Evolutionary conservation across 2,113 vertebrate species (phyloP).

Genomic region (Python bivittatus): DNA sequence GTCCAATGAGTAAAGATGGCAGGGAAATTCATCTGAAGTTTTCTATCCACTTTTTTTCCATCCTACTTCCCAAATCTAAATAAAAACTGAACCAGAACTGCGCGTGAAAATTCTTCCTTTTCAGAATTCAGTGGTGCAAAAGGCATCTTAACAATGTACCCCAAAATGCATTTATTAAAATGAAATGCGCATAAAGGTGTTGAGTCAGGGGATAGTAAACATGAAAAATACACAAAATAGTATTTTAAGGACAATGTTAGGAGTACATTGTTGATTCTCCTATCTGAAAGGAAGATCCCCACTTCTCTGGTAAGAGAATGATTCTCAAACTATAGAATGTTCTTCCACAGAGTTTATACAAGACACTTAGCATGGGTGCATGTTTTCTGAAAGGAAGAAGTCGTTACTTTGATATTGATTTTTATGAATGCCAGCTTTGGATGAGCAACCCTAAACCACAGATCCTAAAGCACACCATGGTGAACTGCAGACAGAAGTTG

Average conservation of each 20-base stretch:
- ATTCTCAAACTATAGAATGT: background rate
- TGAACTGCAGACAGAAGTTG: background rate
- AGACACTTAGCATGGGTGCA: background rate
- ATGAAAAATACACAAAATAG: background rate
- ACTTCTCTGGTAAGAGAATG: background rate
- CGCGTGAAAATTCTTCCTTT: background rate
- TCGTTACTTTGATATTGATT: background rate
- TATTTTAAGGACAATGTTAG: background rate
- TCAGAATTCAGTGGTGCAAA: background rate
- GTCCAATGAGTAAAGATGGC: background rate
- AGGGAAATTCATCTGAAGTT: background rate
- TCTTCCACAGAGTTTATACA: background rate
- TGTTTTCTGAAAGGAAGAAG: background rate
- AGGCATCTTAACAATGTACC: background rate
- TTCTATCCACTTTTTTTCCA: background rate
- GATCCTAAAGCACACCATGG: background rate
- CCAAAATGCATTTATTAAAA: background rate
- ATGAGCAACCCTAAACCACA: background rate
- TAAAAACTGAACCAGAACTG: background rate
- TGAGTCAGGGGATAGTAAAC: background rate
- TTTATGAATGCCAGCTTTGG: background rate
- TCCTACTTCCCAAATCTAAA: background rate
- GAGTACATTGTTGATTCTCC: background rate
- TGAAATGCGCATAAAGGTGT: background rate
- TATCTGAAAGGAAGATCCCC: background rate